Evolutionary conservation across 2,888 invertebrate genomes (phyloP), one percentile per base, ranked within the genome.

Genomic region (Hypena proboscidalis): DNA sequence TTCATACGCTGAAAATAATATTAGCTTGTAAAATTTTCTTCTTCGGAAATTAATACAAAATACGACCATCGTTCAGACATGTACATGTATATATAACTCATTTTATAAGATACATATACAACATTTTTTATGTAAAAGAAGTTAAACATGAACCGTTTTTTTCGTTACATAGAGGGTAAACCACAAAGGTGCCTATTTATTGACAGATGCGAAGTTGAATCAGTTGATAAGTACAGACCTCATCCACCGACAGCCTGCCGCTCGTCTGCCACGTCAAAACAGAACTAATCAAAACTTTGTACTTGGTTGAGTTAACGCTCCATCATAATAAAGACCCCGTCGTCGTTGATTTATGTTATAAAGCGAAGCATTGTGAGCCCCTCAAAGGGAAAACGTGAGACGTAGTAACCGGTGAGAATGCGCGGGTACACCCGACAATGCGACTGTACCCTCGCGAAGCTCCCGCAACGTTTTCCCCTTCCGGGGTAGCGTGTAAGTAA

Each of bases 321-420:
- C 57, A 49, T 49, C 51, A 42, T 37, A n/a, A 35, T 32, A 23
- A 31, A 23, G 39, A 49, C 68, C 65, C 57, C 38, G 49, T 64
- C 62, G 58, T 62, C 58, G 61, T 69, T 37, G 22, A 38, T 54
- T 62, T 36, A 64, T 69, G 51, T 70, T 72, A 72, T 64, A 62
- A 52, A 46, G 76, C 30, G 70, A 83, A 83, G 82, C 83, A 82
- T 86, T 85, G 83, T 80, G 46, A 76, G 50, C 74, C 83, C 85
- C 74, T 60, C 62, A 89, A 80, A 74, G 74, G 77, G 78, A 80
- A 86, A 89, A 89, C 87, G 77, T 83, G 69, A n/a, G n/a, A n/a
- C n/a, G n/a, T 49, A 58, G 58, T 50, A 59, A 53, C 45, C 63
- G 58, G 69, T 60, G 77, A 77, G 80, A 77, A 67, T 77, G 86